Evolutionary conservation across 35 echinoderm and acorn worm species (phyloP), one percentile per base, ranked within the genome.

Genomic region (Patiria miniata): DNA sequence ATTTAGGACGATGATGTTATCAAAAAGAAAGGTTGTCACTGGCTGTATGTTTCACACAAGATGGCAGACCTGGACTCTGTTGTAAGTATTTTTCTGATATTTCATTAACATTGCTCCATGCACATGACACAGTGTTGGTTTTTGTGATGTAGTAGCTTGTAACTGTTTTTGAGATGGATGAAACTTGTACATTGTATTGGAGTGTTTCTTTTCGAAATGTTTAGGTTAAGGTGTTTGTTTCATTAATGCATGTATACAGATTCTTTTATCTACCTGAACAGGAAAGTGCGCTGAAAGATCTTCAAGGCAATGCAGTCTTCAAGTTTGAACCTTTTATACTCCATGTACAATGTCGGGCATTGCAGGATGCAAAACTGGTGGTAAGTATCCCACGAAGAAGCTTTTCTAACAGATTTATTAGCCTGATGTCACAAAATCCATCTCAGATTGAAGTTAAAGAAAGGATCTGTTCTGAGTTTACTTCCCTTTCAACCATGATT

Each of bases 301-400:
- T 65, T 14, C 37, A 55, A n/a, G 84, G 81, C 26, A 69, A 51
- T 9, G 91, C 88, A 7, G 87, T 97, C 17, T 82, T 97, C 22
- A 97, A 97, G 42, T 97, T 90, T 87, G 95, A 97, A 79, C 87
- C 95, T 40, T 97, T 97, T 52, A 83, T 97, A 39, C 87, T 97
- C 39, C 95, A 97, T 87, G 91, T 97, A 1, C 95, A 97, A 68
- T 97, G 95, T 73, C 52, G 79, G 34, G 79, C 36, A 53, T 44
- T 90, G 19, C 82, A 93, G 40, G 79, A 90, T 87, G 95, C 95
- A 17, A 86, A 84, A 38, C 61, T 87, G 18, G 81, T 97, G 91
- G 95, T 97, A 83, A 87, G 84, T 39, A 82, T 39, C 12, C 33
- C 19, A 37, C 51, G 4, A 36, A 58, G 22, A 40, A n/a, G 36